A percentile compares a stretch with the other conserved stretches of the same genome.
Evolutionary conservation across 2,797 vertebrate genomes (phyloP).

Genomic region (Alca torda): DNA sequence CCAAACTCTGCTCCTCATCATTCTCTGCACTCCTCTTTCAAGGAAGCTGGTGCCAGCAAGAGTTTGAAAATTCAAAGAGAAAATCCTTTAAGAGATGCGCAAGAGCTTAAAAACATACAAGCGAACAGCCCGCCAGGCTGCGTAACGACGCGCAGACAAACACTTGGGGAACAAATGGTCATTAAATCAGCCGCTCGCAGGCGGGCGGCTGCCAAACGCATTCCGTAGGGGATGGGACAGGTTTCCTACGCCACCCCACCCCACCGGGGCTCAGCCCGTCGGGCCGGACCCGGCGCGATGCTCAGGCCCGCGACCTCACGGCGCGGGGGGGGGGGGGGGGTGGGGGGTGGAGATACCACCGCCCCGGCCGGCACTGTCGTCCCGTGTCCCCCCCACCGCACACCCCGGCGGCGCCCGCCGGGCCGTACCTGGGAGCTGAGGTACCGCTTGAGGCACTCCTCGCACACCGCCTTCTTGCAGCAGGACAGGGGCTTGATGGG

Average conservation of each 20-base stretch:
- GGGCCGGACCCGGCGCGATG: background rate
- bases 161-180: background rate
- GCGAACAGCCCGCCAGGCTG: background rate
- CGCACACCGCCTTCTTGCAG: constrained; percentile 93
- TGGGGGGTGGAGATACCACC: background rate
- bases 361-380: background rate
- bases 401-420: background rate
- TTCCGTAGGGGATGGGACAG: background rate
- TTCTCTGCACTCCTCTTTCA: accelerated
- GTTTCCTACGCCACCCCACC: background rate
- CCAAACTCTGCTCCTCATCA: background rate
- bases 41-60: too few relatives aligned
- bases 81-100: background rate
- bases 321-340: too few relatives aligned
- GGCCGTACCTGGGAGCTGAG: constrained; percentile 79
- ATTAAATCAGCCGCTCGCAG: accelerated
- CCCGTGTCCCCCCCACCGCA: background rate
- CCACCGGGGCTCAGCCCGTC: too few relatives aligned
- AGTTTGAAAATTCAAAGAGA: background rate
- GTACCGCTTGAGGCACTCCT: constrained; percentile 93
- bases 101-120: background rate
- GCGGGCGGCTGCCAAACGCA: background rate
- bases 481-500: constrained; percentile 88
- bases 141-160: too few relatives aligned
- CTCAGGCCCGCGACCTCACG: background rate